Evolutionary conservation across 2,113 vertebrate species (phyloP), one percentile per base, ranked within the genome.

Genomic region (Gila orcuttii): DNA sequence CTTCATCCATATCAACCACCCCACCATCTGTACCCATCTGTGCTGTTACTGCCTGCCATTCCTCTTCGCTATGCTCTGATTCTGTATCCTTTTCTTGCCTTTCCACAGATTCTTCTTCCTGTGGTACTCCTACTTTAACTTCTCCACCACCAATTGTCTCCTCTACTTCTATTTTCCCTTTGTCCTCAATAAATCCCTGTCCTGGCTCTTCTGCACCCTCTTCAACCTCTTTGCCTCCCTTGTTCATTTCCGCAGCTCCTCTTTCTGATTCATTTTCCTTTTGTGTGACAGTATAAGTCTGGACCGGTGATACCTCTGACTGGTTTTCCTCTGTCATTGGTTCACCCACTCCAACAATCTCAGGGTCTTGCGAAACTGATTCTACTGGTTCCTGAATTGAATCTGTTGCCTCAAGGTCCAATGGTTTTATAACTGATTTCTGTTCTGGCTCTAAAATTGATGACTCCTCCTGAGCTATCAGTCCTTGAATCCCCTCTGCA

Each of bases 311-410:
- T 59, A 36, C 62, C 2, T 83, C 74, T 13, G 57, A 21, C 23
- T 83, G 5, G 23, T 1, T 66, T 50, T 57, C 62, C n/a, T 85
- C 64, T 21, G 9, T 50, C 11, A 62, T 21, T 77, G 10, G 0
- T 55, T 83, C 74, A n/a, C 36, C 57, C 23, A 8, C 55, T 47
- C 60, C 64, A 86, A 45, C n/a, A 85, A 23, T 28, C 55, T 52
- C 39, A 42, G 42, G 69, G 28, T 36, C 75, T 52, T 50, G 6
- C 31, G 39, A 50, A 78, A 39, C 39, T 23, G 55, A 52, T 25
- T 64, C 57, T 68, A 6, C 39, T 57, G 52, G 17, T 28, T 82
- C 85, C 79, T 76, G 17, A 77, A 68, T 31, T 47, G 79, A 36
- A n/a, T 76, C 59, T 55, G 6, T 13, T 6, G 55, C 85, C 45